phyloP scores from a whole-genome alignment of 2,113 vertebrate species.

The Channa maculata region DNA sequence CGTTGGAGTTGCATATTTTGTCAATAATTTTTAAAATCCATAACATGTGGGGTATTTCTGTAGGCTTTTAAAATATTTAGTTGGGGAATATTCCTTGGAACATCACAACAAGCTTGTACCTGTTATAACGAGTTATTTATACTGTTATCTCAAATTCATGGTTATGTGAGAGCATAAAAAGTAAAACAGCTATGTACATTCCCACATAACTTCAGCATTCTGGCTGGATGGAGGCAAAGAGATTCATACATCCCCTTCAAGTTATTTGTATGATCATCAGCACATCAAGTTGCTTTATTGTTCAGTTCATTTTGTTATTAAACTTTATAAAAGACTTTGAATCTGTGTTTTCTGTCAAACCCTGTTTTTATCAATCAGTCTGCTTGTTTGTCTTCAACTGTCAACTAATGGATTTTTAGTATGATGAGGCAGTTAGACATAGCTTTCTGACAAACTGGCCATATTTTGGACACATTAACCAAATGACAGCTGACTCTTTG shows the following conservation, averaged over 20 bases:
- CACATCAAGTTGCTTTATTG: constrained; percentile 27
- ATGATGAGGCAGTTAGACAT: too few relatives aligned
- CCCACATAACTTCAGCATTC: constrained; percentile 29
- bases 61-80: not conserved
- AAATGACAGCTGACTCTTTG: too few relatives aligned
- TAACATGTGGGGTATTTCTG: not conserved
- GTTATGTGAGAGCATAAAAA: not conserved
- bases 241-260: constrained; percentile 26
- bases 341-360: constrained; percentile 12
- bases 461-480: too few relatives aligned
- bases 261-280: constrained; percentile 38
- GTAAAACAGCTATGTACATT: constrained; percentile 36
- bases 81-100: not conserved
- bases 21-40: not conserved
- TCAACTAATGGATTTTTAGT: too few relatives aligned
- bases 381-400: not conserved
- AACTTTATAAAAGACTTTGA: constrained; percentile 52
- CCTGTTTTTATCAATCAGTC: not conserved
- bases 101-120: not conserved
- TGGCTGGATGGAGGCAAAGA: constrained; percentile 36
- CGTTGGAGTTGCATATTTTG: constrained; percentile 11
- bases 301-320: constrained; percentile 77
- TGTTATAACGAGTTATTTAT: not conserved
- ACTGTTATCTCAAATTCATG: not conserved
- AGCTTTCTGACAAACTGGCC: too few relatives aligned